These are phyloP conservation scores for Ditula angustiorana DNA, from an alignment of 2,888 invertebrate species.

Conservation along the genomic window DNA sequence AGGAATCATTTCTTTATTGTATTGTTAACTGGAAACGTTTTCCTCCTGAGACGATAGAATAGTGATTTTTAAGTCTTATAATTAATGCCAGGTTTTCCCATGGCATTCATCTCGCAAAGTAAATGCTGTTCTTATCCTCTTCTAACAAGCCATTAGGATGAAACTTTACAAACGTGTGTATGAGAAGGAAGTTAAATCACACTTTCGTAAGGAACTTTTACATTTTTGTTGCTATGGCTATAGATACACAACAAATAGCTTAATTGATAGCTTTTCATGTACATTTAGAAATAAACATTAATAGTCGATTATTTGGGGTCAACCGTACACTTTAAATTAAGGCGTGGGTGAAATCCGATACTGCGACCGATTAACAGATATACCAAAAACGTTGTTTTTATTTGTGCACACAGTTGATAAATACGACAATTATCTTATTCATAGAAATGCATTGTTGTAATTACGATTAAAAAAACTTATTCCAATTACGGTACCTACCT, in stretches of 20 bases:
- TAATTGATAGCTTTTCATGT: neutral
- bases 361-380: neutral
- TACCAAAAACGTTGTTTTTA: too few species aligned
- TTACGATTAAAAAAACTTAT: too few species aligned
- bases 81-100: constrained; percentile 7
- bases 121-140: neutral
- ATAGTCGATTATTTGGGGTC: neutral
- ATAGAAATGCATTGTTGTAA: too few species aligned
- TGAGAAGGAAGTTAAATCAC: neutral
- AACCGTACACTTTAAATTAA: neutral
- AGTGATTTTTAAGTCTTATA: neutral
- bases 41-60: neutral
- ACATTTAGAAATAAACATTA: neutral
- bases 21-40: constrained; percentile 7
- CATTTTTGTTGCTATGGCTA: neutral
- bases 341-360: constrained; percentile 4
- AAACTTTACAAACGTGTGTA: neutral
- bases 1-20: constrained; percentile 13
- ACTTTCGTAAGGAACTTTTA: neutral
- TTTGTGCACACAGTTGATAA: too few species aligned
- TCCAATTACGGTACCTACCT: too few species aligned
- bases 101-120: neutral
- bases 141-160: neutral
- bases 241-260: constrained; percentile 2
- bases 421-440: too few species aligned